These are phyloP conservation scores for Pseudomyrmex flavicornis DNA, from an alignment of 1,140 invertebrate species.

Conservation along the genomic window DNA sequence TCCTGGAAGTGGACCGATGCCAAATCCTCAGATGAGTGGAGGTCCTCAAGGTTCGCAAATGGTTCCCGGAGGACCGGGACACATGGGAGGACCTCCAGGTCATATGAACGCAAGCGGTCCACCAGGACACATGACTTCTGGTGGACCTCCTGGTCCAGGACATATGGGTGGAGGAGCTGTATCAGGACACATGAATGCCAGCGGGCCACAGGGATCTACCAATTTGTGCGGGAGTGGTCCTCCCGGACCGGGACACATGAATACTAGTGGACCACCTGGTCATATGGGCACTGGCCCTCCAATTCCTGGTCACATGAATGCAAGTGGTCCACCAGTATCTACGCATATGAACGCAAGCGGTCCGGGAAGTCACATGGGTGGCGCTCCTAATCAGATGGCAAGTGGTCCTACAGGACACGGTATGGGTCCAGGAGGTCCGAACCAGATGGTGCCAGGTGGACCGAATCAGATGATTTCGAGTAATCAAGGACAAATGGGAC, in stretches of 20 bases:
- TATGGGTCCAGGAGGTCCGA: constrained; percentile 71
- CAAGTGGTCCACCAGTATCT: constrained; percentile 73
- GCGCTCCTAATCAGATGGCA: constrained; percentile 71
- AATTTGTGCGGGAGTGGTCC: constrained; percentile 68
- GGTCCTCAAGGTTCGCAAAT: constrained; percentile 69
- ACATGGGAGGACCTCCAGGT: constrained; percentile 76
- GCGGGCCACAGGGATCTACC: constrained; percentile 65
- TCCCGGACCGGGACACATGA: constrained; percentile 66
- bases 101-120: constrained; percentile 73
- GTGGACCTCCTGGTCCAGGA: constrained; percentile 61
- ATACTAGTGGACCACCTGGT: constrained; percentile 69
- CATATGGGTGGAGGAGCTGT: constrained; percentile 71
- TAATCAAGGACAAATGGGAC: constrained; percentile 68
- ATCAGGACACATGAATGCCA: constrained; percentile 64
- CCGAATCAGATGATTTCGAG: constrained; percentile 69
- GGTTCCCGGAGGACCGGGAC: constrained; percentile 71
- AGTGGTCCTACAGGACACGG: constrained; percentile 57
- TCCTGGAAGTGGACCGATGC: constrained; percentile 65
- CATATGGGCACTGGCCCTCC: constrained; percentile 73
- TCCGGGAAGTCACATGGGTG: constrained; percentile 69
- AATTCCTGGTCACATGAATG: constrained; percentile 71
- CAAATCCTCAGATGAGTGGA: constrained; percentile 72
- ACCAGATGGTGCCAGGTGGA: constrained; percentile 64
- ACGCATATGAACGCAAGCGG: constrained; percentile 67
- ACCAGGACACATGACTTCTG: constrained; percentile 71